Evolutionary conservation across 2,113 vertebrate genomes (phyloP).

Genomic region (Ctenodactylus gundi): DNA sequence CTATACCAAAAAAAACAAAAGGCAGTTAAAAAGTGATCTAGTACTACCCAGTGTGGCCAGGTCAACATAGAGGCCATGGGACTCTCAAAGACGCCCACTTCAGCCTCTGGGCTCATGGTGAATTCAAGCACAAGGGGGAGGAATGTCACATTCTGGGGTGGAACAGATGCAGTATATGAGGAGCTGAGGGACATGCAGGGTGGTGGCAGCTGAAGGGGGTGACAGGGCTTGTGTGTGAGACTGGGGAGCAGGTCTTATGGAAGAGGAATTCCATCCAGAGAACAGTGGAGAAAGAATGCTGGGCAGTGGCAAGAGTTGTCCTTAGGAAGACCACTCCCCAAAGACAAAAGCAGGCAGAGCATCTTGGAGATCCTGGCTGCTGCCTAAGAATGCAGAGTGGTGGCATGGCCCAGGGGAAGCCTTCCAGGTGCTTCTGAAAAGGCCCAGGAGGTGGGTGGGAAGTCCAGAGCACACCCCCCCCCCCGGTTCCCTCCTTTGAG

Average conservation of each 20-base stretch:
- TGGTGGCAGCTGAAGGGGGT: neutral
- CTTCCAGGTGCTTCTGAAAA: neutral
- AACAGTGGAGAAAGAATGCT: neutral
- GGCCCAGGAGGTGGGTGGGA: neutral
- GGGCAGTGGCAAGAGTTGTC: neutral
- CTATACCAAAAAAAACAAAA: too few relatives aligned
- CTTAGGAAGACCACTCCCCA: neutral
- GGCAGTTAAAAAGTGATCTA: too few relatives aligned
- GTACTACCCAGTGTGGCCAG: neutral
- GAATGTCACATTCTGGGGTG: neutral
- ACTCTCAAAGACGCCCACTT: neutral
- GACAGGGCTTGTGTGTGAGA: rapidly evolving
- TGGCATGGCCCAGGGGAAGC: neutral
- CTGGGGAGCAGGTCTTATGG: neutral
- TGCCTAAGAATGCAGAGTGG: neutral
- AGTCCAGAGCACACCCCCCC: neutral
- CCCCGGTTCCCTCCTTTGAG: neutral
- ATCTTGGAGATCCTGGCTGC: neutral
- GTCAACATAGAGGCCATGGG: neutral
- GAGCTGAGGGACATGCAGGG: neutral
- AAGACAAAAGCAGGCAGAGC: neutral
- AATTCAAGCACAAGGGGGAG: neutral
- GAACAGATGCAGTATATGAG: neutral
- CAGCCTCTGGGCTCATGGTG: neutral
- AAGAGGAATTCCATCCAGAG: neutral